Evolutionary conservation across 2,113 vertebrate species (phyloP).

Genomic region (Colaptes auratus): DNA sequence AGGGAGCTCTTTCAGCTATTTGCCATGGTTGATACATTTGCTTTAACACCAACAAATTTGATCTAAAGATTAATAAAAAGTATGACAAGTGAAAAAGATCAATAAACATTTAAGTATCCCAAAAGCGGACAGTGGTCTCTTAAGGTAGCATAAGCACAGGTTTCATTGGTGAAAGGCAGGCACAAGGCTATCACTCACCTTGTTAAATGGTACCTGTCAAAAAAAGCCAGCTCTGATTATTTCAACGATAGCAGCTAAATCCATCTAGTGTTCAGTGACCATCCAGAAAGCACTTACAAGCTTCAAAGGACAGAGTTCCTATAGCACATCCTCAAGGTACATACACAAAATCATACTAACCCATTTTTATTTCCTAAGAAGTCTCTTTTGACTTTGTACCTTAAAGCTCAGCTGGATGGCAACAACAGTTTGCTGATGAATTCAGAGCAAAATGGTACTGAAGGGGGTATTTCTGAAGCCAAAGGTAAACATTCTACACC

Average conservation of each 20-base stretch:
- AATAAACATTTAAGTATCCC: conserved; percentile 24
- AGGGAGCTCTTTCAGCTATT: neutral
- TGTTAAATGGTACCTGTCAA: conserved; percentile 67
- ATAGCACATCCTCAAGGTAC: neutral
- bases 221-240: conserved; percentile 51
- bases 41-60: neutral
- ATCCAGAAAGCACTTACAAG: conserved; percentile 38
- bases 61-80: neutral
- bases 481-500: neutral
- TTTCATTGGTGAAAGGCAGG: conserved; percentile 21
- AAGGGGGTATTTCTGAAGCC: neutral
- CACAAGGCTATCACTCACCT: conserved; percentile 20
- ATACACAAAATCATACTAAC: conserved; percentile 33
- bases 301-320: conserved; percentile 31
- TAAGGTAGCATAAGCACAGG: neutral
- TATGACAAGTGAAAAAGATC: neutral
- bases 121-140: neutral
- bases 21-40: neutral
- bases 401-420: neutral
- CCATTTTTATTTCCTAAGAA: conserved; percentile 15
- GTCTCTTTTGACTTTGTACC: neutral
- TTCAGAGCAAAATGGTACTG: neutral
- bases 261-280: conserved; percentile 65
- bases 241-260: conserved; percentile 53
- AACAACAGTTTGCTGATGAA: neutral